Evolutionary conservation across 1,140 invertebrate species (phyloP).

Genomic region (Magallana ariakensis): DNA sequence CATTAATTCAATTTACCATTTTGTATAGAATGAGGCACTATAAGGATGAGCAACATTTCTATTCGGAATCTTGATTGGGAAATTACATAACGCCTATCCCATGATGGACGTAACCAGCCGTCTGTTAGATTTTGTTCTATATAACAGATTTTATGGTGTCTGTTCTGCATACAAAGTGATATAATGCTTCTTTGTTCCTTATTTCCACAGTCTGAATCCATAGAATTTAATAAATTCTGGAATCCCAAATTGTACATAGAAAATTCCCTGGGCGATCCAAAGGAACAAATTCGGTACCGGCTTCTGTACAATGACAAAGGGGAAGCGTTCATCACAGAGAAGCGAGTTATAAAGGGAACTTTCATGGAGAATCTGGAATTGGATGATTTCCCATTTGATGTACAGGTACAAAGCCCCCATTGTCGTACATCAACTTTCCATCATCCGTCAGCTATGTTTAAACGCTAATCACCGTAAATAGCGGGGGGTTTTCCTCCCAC

Average conservation of each 20-base stretch:
- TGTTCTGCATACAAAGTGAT: background rate
- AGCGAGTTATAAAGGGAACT: constrained; percentile 76
- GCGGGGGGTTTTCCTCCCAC: background rate
- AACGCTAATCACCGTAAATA: background rate
- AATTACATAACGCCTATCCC: too few relatives aligned
- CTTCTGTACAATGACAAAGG: constrained; percentile 75
- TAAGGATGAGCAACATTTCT: too few relatives aligned
- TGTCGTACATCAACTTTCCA: background rate
- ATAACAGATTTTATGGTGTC: background rate
- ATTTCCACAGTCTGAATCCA: constrained; percentile 60
- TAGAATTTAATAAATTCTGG: constrained; percentile 76
- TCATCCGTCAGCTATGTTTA: background rate
- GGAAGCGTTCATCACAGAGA: constrained; percentile 77
- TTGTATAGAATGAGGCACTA: too few relatives aligned
- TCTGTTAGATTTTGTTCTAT: too few relatives aligned
- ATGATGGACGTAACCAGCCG: too few relatives aligned
- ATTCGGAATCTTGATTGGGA: too few relatives aligned
- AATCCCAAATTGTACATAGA: constrained; percentile 79
- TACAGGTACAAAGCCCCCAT: constrained; percentile 71
- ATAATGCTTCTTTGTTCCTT: background rate
- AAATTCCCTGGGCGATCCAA: constrained; percentile 78
- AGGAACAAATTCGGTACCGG: constrained; percentile 74
- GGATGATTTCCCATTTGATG: constrained; percentile 79
- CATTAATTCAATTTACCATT: background rate
- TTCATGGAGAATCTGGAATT: constrained; percentile 79